phyloP scores from a whole-genome alignment of 1,140 invertebrate genomes.

The Cydia splendana region DNA sequence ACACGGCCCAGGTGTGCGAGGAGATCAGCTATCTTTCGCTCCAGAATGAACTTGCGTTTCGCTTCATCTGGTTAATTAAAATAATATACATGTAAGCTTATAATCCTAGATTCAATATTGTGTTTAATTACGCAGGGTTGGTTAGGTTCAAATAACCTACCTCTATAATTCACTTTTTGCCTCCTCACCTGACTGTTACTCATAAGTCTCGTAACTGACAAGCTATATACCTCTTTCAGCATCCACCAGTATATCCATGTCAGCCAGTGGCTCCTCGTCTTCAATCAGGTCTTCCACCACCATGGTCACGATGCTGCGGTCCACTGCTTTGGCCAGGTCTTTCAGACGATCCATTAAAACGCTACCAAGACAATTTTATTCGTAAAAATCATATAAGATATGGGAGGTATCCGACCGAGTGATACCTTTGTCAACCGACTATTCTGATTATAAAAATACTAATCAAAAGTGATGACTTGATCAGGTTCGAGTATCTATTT shows the following conservation, averaged over 20 bases:
- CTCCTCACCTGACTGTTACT: background rate
- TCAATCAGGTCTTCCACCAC: conserved; percentile 67
- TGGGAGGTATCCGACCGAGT: no score
- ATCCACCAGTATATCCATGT: conserved; percentile 56
- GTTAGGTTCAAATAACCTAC: no score
- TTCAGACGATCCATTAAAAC: conserved; percentile 55
- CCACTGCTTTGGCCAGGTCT: conserved; percentile 57
- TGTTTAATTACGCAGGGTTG: no score
- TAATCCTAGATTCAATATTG: no score
- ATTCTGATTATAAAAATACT: no score
- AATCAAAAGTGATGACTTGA: no score
- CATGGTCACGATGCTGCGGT: conserved; percentile 59
- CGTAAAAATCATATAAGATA: no score
- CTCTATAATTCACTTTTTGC: no score
- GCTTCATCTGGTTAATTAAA: conserved; percentile 82
- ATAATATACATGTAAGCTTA: no score
- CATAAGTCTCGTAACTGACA: no score
- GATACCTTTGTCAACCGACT: no score
- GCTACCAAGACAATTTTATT: conserved; percentile 19
- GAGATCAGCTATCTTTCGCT: conserved; percentile 92
- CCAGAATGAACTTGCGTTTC: conserved; percentile 93
- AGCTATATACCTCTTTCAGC: conserved; percentile 50
- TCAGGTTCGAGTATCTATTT: no score
- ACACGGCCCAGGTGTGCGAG: conserved; percentile 91
- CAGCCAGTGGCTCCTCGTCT: conserved; percentile 49